Evolutionary conservation across 37 sponge, comb jelly and placozoan genomes (phyloP), one percentile per base, ranked within the genome.

Genomic region (Aphrocallistes beatrix): DNA sequence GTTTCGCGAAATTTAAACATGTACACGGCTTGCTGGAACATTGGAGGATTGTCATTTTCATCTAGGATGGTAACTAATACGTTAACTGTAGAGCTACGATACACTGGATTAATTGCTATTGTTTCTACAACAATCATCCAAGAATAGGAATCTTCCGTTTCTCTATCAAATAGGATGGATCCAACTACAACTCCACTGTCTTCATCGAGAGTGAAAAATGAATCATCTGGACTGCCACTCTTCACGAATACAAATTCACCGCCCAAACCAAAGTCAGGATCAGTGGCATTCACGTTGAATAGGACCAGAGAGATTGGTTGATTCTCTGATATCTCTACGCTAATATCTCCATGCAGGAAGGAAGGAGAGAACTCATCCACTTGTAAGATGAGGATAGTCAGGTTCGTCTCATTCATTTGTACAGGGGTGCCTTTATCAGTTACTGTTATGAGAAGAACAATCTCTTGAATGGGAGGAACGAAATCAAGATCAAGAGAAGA

Each of bases 401-500:
- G 10, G 17, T 1, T 40, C 3, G 45, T 38, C 30, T 28, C 23
- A 10, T 37, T 37, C 9, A 10, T 51, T 21, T 23, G 85, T 3
- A 81, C 9, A 1, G 85, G 85, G 19, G 16, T 36, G 25, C 85
- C 85, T 37, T 38, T 50, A 49, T 84, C 85, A 23, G 51, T 42
- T 10, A 28, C 82, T 23, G n/a, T 51, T 3, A 84, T 28, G 9
- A 25, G 1, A 9, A 84, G 60, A n/a, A 60, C 75, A 32, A 60
- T 60, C 10, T 21, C n/a, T 19, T 3, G 1, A 60, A 42, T 10
- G 60, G 40, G 48, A 1, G 82, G 30, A 40, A 84, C 85, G 6
- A 23, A 51, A 23, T 84, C 85, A 37, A 40, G 85, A 84, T 84
- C 85, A 28, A 84, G 85, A 25, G 85, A 84, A 16, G 23, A 23